Percentiles rank a stretch among this genome's conserved stretches.
These are phyloP conservation scores for Oscheius myriophilus DNA, from an alignment of 2,888 invertebrate genomes.

Conservation along the genomic window DNA sequence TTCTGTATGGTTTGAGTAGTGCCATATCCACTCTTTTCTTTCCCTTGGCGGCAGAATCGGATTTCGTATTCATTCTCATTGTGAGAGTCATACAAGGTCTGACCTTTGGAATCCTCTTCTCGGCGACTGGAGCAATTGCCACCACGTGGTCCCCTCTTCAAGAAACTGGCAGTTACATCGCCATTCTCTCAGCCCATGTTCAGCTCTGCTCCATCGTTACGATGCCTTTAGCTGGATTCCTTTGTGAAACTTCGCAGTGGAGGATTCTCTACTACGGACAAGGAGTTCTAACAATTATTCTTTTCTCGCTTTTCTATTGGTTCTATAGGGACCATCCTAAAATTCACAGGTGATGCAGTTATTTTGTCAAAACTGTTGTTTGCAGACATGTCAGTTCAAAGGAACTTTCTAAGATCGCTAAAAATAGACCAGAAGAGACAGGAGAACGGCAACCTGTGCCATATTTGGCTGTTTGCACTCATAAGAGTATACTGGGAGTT, in stretches of 20 bases:
- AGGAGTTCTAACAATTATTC: slow-evolving; percentile 36
- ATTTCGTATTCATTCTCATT: slow-evolving; percentile 33
- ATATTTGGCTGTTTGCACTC: slow-evolving; percentile 15
- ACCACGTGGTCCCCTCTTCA: slow-evolving; percentile 39
- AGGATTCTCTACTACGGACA: slow-evolving; percentile 24
- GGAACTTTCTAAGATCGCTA: slow-evolving; percentile 10
- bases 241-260: slow-evolving; percentile 44
- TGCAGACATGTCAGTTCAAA: slow-evolving; percentile 18
- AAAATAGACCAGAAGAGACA: neutral
- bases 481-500: slow-evolving; percentile 25
- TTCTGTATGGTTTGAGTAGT: slow-evolving; percentile 38
- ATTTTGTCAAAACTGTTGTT: neutral
- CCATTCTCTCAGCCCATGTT: slow-evolving; percentile 39
- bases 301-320: slow-evolving; percentile 31
- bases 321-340: slow-evolving; percentile 47
- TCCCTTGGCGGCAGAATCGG: slow-evolving; percentile 37
- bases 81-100: slow-evolving; percentile 39
- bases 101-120: slow-evolving; percentile 38
- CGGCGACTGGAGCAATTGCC: slow-evolving; percentile 45
- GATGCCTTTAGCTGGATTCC: slow-evolving; percentile 41
- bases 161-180: slow-evolving; percentile 43
- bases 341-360: slow-evolving; percentile 36
- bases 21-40: slow-evolving; percentile 36
- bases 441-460: slow-evolving; percentile 7
- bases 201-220: slow-evolving; percentile 39